Evolutionary conservation across 2,113 vertebrate species (phyloP).

Genomic region (Oreocharis arfaki): DNA sequence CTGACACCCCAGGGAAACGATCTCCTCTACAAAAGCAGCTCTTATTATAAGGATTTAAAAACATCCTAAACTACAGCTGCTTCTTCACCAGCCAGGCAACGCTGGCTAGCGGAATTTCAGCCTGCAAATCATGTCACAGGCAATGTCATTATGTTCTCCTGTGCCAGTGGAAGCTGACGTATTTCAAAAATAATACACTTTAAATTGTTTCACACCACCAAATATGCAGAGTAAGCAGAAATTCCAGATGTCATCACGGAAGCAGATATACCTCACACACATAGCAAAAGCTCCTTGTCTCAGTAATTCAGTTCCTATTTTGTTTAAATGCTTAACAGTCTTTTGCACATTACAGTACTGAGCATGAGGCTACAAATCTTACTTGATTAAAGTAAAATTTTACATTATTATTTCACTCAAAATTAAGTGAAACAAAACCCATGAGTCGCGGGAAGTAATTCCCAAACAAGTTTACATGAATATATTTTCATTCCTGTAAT

Average conservation of each 20-base stretch:
- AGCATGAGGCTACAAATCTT: neutral
- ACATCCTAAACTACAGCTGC: neutral
- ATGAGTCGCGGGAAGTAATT: neutral
- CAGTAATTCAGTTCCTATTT: neutral
- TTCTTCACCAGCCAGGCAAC: neutral
- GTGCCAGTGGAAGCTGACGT: neutral
- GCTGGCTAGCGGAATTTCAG: neutral
- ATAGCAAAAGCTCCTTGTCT: neutral
- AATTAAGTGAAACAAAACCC: neutral
- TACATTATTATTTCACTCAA: neutral
- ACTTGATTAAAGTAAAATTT: neutral
- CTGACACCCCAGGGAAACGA: neutral
- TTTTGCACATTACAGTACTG: neutral
- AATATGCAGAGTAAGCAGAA: neutral
- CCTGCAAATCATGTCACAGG: neutral
- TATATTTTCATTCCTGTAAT: neutral
- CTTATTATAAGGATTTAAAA: neutral
- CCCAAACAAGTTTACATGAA: neutral
- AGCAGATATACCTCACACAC: neutral
- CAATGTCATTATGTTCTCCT: neutral
- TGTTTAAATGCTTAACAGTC: neutral
- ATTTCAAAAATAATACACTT: conserved; percentile 21
- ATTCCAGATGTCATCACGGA: neutral
- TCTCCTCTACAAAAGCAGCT: neutral
- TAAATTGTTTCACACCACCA: neutral